Conservation (phyloP, 2,113 vertebrate species). For the Triplophysa dalaica region DNA sequence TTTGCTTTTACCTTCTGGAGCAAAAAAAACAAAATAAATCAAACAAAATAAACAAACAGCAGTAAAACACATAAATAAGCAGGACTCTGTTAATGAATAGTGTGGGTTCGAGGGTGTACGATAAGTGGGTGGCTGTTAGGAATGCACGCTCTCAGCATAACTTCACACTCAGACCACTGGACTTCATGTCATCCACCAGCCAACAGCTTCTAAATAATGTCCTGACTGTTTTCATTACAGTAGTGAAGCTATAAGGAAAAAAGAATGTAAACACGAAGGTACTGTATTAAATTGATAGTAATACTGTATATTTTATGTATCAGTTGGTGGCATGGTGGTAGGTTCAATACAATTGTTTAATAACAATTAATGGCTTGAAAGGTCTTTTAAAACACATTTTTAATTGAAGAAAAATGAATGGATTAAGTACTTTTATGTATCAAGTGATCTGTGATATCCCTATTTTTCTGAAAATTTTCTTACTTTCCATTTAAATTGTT, state of each 20-base stretch:
- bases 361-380: too few relatives aligned
- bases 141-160: neutral
- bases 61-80: neutral
- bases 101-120: conserved; percentile 4
- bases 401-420: too few relatives aligned
- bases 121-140: conserved; percentile 13
- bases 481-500: too few relatives aligned
- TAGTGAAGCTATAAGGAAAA: neutral
- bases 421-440: too few relatives aligned
- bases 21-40: neutral
- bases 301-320: too few relatives aligned
- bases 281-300: neutral
- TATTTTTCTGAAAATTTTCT: too few relatives aligned
- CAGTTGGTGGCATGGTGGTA: too few relatives aligned
- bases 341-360: too few relatives aligned
- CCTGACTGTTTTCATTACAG: neutral
- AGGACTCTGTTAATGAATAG: neutral
- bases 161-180: neutral
- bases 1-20: too few relatives aligned
- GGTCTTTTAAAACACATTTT: too few relatives aligned
- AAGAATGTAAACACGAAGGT: neutral
- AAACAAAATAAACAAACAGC: conserved; percentile 2
- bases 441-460: too few relatives aligned
- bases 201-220: neutral
- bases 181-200: neutral